These are phyloP conservation scores for Agriotes lineatus DNA, from an alignment of 2,888 invertebrate genomes.

Conservation along the genomic window DNA sequence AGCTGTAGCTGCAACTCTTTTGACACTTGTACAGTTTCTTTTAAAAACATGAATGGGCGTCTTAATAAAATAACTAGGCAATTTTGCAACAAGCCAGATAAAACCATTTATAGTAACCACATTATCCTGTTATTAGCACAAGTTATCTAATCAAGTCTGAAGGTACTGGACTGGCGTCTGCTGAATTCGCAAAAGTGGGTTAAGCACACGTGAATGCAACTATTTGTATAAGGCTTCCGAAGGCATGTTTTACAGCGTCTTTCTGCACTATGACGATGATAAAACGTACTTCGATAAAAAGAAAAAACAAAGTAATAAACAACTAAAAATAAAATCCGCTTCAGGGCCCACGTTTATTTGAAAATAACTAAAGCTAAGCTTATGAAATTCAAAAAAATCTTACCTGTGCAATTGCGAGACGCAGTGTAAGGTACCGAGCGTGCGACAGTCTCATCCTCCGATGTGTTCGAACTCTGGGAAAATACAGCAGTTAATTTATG, in stretches of 20 bases:
- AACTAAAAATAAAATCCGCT: constrained; percentile 7
- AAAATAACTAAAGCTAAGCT: constrained; percentile 10
- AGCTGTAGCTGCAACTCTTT: no score
- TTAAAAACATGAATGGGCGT: no score
- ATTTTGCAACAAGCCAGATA: background rate
- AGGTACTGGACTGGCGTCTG: background rate
- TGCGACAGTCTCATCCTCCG: constrained; percentile 54
- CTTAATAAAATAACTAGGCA: no score
- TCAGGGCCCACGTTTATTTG: background rate
- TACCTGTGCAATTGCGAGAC: constrained; percentile 56
- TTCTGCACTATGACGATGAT: no score
- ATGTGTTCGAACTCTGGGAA: constrained; percentile 4
- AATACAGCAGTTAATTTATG: background rate
- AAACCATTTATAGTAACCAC: background rate
- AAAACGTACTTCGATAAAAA: no score
- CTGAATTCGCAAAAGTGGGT: background rate
- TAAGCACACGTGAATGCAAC: background rate
- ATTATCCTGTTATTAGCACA: constrained; percentile 12
- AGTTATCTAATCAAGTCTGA: background rate
- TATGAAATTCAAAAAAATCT: constrained; percentile 15
- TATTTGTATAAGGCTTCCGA: no score
- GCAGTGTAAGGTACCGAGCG: constrained; percentile 52
- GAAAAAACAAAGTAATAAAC: no score
- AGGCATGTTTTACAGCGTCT: no score
- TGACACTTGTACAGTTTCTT: no score